A percentile compares a stretch with the other conserved stretches of the same genome.
These are phyloP conservation scores for Elanoides forficatus DNA, from an alignment of 2,113 vertebrate species.

Conservation along the genomic window DNA sequence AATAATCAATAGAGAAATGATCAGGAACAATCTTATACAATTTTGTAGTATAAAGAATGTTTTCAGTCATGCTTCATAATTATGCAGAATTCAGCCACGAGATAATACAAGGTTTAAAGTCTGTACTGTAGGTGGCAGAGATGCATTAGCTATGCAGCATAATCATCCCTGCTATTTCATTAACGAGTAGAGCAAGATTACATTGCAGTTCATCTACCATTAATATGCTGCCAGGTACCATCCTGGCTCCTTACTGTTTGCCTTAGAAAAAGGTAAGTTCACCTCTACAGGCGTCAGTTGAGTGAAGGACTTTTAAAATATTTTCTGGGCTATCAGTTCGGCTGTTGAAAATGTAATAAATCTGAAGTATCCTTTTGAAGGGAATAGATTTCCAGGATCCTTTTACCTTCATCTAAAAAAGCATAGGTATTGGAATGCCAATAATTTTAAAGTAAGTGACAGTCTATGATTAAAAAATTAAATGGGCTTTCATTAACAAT, in stretches of 20 bases:
- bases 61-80: not conserved
- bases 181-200: not conserved
- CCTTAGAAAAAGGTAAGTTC: not conserved
- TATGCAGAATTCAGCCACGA: not conserved
- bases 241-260: not conserved
- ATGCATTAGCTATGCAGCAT: not conserved
- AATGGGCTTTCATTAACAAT: constrained; percentile 54
- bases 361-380: not conserved
- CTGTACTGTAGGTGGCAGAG: constrained; percentile 57
- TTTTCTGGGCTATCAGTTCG: not conserved
- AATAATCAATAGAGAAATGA: not conserved
- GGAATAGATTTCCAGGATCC: not conserved
- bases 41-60: rapidly evolving
- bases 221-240: not conserved
- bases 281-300: not conserved
- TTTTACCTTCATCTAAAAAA: not conserved
- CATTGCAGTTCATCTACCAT: not conserved
- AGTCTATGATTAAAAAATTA: constrained; percentile 51
- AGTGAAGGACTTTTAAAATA: not conserved
- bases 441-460: not conserved
- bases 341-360: not conserved
- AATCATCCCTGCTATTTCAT: not conserved
- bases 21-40: not conserved
- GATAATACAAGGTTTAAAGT: not conserved
- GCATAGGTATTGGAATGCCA: not conserved